These are phyloP conservation scores for Acrocera orbiculus DNA, from an alignment of 2,888 invertebrate species.

Conservation along the genomic window DNA sequence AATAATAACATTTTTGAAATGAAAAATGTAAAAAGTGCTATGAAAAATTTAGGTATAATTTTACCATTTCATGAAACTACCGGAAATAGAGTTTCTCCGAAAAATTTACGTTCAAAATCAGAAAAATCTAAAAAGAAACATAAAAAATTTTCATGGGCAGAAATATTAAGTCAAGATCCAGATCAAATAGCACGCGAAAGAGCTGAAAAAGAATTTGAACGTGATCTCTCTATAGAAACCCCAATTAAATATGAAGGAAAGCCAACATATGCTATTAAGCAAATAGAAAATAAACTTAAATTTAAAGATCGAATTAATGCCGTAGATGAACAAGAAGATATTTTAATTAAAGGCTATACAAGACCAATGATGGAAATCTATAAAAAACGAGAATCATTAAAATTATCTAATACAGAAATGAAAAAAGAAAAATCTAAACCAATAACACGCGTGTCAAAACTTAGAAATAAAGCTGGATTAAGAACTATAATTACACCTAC, in stretches of 20 bases:
- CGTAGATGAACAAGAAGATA: constrained; percentile 4
- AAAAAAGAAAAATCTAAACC: not conserved
- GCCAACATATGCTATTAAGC: constrained; percentile 29
- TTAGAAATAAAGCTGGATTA: constrained; percentile 10
- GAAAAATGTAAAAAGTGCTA: constrained; percentile 26
- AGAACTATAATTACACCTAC: constrained; percentile 12
- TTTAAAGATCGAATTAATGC: constrained; percentile 21
- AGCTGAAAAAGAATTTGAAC: constrained; percentile 30
- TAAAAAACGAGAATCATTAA: constrained; percentile 10
- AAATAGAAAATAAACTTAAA: constrained; percentile 23
- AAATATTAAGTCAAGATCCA: constrained; percentile 29
- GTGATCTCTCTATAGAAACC: constrained; percentile 22
- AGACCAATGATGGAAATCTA: constrained; percentile 15
- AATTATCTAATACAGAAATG: constrained; percentile 2
- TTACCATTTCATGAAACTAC: constrained; percentile 28
- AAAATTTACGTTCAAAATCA: constrained; percentile 42
- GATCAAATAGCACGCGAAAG: constrained; percentile 31
- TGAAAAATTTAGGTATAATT: constrained; percentile 21
- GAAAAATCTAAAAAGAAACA: constrained; percentile 21
- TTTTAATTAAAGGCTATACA: constrained; percentile 14
- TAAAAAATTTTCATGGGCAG: constrained; percentile 30
- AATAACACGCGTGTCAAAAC: constrained; percentile 2
- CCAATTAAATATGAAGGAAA: constrained; percentile 23
- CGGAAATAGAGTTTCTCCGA: constrained; percentile 36
- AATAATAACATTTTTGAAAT: constrained; percentile 32